Conservation (phyloP, 2,888 invertebrate species). For the Acronicta aceris region DNA sequence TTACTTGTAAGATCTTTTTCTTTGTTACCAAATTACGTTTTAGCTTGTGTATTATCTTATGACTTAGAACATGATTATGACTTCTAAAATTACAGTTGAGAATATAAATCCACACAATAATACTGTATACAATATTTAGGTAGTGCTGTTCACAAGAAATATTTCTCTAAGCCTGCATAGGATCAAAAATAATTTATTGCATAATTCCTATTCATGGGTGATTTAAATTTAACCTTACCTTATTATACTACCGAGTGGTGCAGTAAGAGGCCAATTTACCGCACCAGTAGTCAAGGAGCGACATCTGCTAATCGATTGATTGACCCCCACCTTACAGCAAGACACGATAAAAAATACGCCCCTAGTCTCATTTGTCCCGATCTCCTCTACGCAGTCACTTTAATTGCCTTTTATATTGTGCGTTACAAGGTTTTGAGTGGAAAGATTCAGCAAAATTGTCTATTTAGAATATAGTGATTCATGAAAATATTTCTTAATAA, state of each 20-base stretch:
- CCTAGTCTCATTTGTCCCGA: conserved; percentile 68
- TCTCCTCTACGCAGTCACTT: conserved; percentile 64
- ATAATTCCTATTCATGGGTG: conserved; percentile 35
- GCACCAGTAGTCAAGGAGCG: conserved; percentile 85
- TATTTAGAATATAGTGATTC: background rate
- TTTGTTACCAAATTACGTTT: conserved; percentile 40
- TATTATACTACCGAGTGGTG: conserved; percentile 69
- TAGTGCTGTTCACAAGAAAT: background rate
- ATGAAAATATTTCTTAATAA: too few relatives aligned
- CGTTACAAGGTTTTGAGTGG: background rate
- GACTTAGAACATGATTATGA: conserved; percentile 25
- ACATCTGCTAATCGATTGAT: conserved; percentile 88
- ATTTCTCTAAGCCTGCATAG: background rate
- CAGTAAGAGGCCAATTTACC: conserved; percentile 84
- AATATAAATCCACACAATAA: background rate
- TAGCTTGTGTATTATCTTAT: conserved; percentile 39
- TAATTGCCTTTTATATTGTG: conserved; percentile 64
- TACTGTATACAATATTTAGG: background rate
- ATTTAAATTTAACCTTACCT: conserved; percentile 75
- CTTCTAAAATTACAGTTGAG: background rate
- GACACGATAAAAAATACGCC: conserved; percentile 78
- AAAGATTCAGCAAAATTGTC: background rate
- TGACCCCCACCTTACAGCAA: conserved; percentile 79
- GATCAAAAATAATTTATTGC: conserved; percentile 3
- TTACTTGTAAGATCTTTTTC: conserved; percentile 56